Evolutionary conservation across 2,113 vertebrate species (phyloP).

Genomic region (Sterrhoptilus dennistouni): DNA sequence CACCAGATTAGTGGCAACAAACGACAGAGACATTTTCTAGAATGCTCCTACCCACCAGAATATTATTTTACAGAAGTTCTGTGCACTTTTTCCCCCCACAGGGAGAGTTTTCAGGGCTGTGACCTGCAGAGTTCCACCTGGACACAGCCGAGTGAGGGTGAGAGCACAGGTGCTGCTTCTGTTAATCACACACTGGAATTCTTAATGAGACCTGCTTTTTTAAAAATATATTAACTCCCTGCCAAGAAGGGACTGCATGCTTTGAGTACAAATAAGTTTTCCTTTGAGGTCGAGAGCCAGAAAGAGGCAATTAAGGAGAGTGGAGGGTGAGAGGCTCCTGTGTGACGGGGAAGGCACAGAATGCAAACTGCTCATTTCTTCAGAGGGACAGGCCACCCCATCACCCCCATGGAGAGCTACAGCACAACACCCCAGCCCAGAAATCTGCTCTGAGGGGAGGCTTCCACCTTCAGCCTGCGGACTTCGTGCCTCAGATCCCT

Average conservation of each 20-base stretch:
- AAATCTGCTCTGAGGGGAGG: not conserved
- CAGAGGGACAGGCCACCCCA: not conserved
- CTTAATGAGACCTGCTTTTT: not conserved
- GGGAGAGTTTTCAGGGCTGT: not conserved
- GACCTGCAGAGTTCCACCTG: not conserved
- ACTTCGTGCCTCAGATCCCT: constrained; percentile 82
- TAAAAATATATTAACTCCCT: not conserved
- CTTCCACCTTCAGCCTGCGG: constrained; percentile 81
- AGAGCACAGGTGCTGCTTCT: not conserved
- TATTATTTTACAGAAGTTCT: not conserved
- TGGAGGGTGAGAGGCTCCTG: not conserved
- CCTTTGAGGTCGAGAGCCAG: not conserved
- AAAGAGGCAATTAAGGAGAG: not conserved
- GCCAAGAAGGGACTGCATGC: not conserved
- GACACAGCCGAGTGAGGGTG: not conserved
- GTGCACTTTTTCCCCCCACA: not conserved
- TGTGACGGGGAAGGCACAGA: not conserved
- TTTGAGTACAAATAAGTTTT: not conserved
- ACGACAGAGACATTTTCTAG: not conserved
- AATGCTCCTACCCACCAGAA: not conserved
- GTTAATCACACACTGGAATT: not conserved
- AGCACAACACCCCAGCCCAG: not conserved
- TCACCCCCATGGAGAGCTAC: accelerated
- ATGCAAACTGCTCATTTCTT: not conserved
- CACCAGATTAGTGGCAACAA: not conserved